These are phyloP conservation scores for Enteromius unitaeniatus DNA, from an alignment of 2,797 vertebrate species.

Conservation along the genomic window DNA sequence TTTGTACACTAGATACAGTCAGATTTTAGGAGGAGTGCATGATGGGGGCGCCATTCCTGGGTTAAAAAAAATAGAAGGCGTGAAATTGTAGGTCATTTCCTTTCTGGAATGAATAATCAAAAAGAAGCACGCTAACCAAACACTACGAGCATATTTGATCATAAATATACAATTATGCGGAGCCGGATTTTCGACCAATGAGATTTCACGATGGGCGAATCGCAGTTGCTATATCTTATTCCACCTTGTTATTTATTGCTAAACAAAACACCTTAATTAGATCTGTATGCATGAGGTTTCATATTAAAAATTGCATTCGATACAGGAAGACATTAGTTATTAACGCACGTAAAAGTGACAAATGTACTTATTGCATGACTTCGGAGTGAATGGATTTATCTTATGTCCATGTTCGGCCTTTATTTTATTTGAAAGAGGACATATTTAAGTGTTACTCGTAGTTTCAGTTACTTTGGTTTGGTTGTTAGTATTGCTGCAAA, in stretches of 20 bases:
- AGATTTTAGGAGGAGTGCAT: slow-evolving; percentile 15
- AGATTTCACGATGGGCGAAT: not conserved
- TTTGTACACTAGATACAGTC: slow-evolving; percentile 59
- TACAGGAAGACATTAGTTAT: slow-evolving; percentile 79
- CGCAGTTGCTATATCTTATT: not conserved
- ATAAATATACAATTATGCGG: not conserved
- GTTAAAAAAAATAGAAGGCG: not conserved
- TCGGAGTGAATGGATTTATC: slow-evolving; percentile 4
- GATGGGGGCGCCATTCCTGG: slow-evolving; percentile 21
- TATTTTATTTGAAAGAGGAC: slow-evolving; percentile 3
- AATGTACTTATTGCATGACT: slow-evolving; percentile 56
- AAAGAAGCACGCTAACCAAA: slow-evolving; percentile 29
- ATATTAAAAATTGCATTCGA: slow-evolving; percentile 21
- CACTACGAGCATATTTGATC: not conserved
- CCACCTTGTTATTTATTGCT: slow-evolving; percentile 62
- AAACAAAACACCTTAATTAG: slow-evolving; percentile 51
- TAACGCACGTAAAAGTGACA: slow-evolving; percentile 44
- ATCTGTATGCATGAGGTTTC: slow-evolving; percentile 44
- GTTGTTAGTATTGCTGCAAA: slow-evolving; percentile 68
- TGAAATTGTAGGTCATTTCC: not conserved
- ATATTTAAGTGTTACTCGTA: slow-evolving; percentile 35
- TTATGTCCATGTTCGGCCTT: not conserved
- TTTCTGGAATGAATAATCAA: slow-evolving; percentile 19
- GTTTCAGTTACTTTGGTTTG: slow-evolving; percentile 69
- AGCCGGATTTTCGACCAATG: not conserved